Percentiles rank a stretch among this genome's conserved stretches.
Conservation (phyloP, 2,888 invertebrate species). For the Plebejus melissa region DNA sequence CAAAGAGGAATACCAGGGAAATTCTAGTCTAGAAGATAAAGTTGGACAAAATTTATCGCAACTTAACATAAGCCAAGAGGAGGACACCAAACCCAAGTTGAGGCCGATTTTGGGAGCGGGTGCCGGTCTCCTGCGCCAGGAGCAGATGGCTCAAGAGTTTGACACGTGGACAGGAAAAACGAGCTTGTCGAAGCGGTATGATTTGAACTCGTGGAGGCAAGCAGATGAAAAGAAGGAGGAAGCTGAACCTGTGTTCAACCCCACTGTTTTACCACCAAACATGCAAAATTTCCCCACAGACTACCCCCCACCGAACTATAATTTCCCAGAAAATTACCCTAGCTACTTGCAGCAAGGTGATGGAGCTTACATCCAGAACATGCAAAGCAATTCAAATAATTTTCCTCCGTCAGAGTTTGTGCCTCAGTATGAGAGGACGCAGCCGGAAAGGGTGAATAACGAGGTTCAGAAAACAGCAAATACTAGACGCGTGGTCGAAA, state of each 20-base stretch:
- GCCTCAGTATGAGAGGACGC: constrained; percentile 41
- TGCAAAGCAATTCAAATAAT: constrained; percentile 46
- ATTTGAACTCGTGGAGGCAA: constrained; percentile 68
- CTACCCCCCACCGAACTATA: constrained; percentile 55
- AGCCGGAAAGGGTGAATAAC: constrained; percentile 56
- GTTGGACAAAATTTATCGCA: constrained; percentile 58
- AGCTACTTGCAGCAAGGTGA: constrained; percentile 69
- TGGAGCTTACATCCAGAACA: constrained; percentile 63
- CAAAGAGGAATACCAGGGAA: constrained; percentile 50
- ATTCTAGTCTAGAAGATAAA: constrained; percentile 49
- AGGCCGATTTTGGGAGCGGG: constrained; percentile 70
- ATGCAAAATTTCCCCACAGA: constrained; percentile 47
- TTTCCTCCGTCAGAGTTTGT: constrained; percentile 50
- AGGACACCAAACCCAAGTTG: constrained; percentile 62
- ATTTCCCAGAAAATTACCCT: constrained; percentile 45
- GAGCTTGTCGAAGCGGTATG: constrained; percentile 59
- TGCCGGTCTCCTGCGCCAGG: constrained; percentile 57
- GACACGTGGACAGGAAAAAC: constrained; percentile 62
- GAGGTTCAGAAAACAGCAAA: constrained; percentile 56
- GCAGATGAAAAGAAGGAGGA: constrained; percentile 58
- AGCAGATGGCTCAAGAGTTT: constrained; percentile 56
- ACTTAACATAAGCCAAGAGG: constrained; percentile 56
- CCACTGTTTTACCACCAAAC: constrained; percentile 55
- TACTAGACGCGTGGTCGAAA: constrained; percentile 53
- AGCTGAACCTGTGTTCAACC: constrained; percentile 54